phyloP scores from a whole-genome alignment of 2,113 vertebrate species.

The Laticauda laticaudata region DNA sequence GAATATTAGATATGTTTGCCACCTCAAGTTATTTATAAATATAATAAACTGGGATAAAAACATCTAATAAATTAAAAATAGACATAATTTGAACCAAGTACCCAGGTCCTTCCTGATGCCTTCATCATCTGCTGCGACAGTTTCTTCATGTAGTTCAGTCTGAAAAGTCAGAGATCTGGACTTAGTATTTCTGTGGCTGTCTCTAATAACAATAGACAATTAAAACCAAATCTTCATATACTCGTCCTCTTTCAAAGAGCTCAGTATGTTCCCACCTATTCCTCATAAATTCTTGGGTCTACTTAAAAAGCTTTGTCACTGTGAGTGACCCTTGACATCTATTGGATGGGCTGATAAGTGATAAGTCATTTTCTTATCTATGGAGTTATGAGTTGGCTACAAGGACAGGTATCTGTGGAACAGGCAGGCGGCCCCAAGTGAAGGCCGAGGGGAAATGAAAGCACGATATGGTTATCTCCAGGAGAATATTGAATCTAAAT shows the following conservation, averaged over 20 bases:
- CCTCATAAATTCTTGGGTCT: neutral
- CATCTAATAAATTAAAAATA: neutral
- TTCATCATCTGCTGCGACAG: neutral
- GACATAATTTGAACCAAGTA: neutral
- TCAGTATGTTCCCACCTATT: neutral
- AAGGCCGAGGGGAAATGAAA: conserved; percentile 44
- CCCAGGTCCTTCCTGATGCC: neutral
- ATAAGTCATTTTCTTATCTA: conserved; percentile 50
- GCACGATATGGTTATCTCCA: conserved; percentile 32
- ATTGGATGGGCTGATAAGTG: neutral
- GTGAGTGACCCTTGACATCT: conserved; percentile 50
- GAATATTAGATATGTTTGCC: neutral
- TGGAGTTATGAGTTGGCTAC: fast-evolving
- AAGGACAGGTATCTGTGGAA: conserved; percentile 54
- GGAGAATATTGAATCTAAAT: conserved; percentile 4
- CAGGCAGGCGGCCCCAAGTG: conserved; percentile 25
- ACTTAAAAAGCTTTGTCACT: neutral
- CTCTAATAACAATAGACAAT: neutral
- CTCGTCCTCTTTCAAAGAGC: neutral
- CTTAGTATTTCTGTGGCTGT: neutral
- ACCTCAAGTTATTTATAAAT: neutral
- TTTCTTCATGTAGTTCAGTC: neutral
- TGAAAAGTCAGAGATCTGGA: neutral
- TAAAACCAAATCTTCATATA: neutral
- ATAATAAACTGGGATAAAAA: neutral